phyloP scores from a whole-genome alignment of 2,888 invertebrate genomes.

The Mesoligia furuncula region DNA sequence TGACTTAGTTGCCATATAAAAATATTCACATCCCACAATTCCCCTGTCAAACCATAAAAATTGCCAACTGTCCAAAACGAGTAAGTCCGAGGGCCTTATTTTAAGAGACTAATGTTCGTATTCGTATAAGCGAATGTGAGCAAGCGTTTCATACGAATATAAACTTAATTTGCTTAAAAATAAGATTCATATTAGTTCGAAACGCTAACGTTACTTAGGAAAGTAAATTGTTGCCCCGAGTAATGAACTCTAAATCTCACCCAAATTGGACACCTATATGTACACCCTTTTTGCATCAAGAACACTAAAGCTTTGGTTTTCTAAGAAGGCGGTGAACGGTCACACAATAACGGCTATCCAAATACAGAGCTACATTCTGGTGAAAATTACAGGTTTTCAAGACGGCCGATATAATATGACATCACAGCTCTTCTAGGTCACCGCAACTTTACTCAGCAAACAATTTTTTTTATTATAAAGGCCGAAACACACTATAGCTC shows the following conservation, averaged over 20 bases:
- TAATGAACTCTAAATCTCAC: background rate
- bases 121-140: background rate
- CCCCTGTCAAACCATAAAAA: background rate
- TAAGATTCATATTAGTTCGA: background rate
- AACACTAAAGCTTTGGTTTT: background rate
- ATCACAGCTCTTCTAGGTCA: background rate
- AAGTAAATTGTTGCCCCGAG: background rate
- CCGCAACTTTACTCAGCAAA: background rate
- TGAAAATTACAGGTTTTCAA: background rate
- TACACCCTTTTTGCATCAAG: background rate
- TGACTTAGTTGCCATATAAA: slow-evolving; percentile 18
- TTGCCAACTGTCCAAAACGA: background rate
- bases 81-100: background rate
- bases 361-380: background rate
- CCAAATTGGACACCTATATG: background rate
- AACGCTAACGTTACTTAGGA: background rate
- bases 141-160: background rate
- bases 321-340: background rate
- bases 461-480: background rate
- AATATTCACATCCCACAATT: slow-evolving; percentile 6
- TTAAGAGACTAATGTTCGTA: background rate
- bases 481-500: slow-evolving; percentile 2
- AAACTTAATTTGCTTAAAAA: too few species aligned
- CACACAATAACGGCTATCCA: background rate
- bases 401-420: background rate